Base-by-base conservation (phyloP, 1,140 invertebrate species). In the Drosophila simulans region DNA sequence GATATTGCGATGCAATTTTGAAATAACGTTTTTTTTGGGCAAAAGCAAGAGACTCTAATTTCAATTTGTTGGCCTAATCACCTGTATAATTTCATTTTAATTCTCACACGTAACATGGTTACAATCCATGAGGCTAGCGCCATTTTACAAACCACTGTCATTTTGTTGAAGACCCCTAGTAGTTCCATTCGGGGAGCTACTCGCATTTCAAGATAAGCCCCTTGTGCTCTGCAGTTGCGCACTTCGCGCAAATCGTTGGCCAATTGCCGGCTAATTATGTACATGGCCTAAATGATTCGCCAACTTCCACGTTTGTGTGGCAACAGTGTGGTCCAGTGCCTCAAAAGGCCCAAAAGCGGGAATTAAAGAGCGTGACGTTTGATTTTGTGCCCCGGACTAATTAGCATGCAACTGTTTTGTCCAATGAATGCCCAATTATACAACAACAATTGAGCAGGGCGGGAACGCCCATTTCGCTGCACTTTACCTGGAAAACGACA, bases 391-490 rank as follows among this genome's bases (percentile, higher is more conserved):
- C 39, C 13, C 37, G 1, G 15, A 54, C 60, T 79, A 84, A 84
- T 84, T 83, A 79, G 57, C 57, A 79, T 83, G 76, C 80, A 83
- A 80, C 70, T 63, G 76, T 65, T 83, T 64, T 78, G 69, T 74
- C 35, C 57, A 73, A 17, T 51, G 49, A 73, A 62, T 48, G 51
- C 17, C 25, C 46, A 60, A 71, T 71, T 59, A 71, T 27, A 42
- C 31, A 49, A 20, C 31, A 25, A 39, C 13, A 25, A 39, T 11
- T 27, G 17, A 34, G 20, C 10, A 15, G 62, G n/a, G 13, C 27
- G 20, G 59, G 57, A 60, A 60, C 25, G 3, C 8, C 31, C 31
- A 2, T 31, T 31, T 7, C 27, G 4, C 34, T 17, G 49, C 39
- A 22, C 27, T 35, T 72, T 43, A 45, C 27, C 34, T 58, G 59